Percentiles rank a stretch among this genome's conserved stretches.
These are phyloP conservation scores for Drosophila neocordata DNA, from an alignment of 1,140 invertebrate species.

Conservation along the genomic window DNA sequence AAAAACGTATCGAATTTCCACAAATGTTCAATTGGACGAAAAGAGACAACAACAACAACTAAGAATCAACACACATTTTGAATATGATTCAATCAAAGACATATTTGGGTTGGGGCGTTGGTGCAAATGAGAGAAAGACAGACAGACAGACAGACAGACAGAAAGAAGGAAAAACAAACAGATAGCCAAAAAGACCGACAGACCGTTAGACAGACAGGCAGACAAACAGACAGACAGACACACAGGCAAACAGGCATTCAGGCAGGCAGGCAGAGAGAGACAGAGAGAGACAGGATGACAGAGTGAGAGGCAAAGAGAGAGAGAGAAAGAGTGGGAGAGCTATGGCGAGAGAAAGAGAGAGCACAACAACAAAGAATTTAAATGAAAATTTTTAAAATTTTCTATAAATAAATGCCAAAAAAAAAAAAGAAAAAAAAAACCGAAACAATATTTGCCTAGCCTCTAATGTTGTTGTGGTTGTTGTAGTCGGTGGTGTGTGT, in stretches of 20 bases:
- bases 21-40: constrained; percentile 71
- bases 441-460: constrained; percentile 47
- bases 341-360: constrained; percentile 14
- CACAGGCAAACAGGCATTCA: not conserved
- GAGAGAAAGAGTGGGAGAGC: not conserved
- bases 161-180: not conserved
- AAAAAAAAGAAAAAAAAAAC: constrained; percentile 32
- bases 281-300: not conserved
- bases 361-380: constrained; percentile 63
- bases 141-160: constrained; percentile 2
- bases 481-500: constrained; percentile 37
- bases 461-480: constrained; percentile 10
- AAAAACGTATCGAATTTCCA: constrained; percentile 80
- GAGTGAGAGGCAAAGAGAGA: not conserved
- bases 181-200: not conserved
- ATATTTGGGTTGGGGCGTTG: constrained; percentile 81
- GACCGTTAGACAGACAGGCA: constrained; percentile 5
- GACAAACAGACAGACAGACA: not conserved
- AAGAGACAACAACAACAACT: constrained; percentile 77
- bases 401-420: constrained; percentile 70
- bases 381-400: constrained; percentile 78
- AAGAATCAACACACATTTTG: constrained; percentile 65
- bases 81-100: constrained; percentile 82
- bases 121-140: constrained; percentile 60
- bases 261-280: not conserved